Percentiles rank a stretch among this genome's conserved stretches.
Evolutionary conservation across 2,888 invertebrate species (phyloP).

Genomic region (Archips xylosteana): DNA sequence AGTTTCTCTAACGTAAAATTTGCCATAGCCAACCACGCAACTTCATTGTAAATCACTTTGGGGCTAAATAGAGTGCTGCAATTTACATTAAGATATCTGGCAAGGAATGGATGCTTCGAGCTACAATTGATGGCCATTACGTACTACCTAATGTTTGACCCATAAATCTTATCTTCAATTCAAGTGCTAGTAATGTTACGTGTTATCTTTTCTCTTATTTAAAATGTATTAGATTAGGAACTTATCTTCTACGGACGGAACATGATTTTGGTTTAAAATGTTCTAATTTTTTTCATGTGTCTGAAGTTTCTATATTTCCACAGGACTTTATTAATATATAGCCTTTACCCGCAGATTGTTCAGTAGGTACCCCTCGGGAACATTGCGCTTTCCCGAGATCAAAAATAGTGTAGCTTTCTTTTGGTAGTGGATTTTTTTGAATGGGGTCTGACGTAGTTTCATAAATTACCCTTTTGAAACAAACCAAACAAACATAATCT

Average conservation of each 20-base stretch:
- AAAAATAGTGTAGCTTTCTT: too few relatives aligned
- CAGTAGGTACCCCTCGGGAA: too few relatives aligned
- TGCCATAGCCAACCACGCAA: neutral
- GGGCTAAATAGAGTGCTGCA: slow-evolving; percentile 13
- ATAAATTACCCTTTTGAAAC: too few relatives aligned
- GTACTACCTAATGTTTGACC: slow-evolving; percentile 1
- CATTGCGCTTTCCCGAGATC: too few relatives aligned
- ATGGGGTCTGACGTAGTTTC: too few relatives aligned
- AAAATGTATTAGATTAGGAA: too few relatives aligned
- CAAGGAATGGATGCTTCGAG: neutral
- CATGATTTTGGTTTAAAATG: too few relatives aligned
- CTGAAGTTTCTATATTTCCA: neutral
- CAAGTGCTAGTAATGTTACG: neutral
- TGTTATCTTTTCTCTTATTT: neutral
- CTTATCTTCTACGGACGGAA: neutral
- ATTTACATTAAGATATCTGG: slow-evolving; percentile 11
- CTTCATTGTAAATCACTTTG: slow-evolving; percentile 2
- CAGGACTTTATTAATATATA: too few relatives aligned
- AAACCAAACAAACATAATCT: too few relatives aligned
- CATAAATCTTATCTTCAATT: slow-evolving; percentile 12
- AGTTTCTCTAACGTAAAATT: neutral
- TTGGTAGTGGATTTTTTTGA: too few relatives aligned
- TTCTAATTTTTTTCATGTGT: too few relatives aligned
- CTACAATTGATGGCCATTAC: slow-evolving; percentile 14
- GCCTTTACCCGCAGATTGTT: too few relatives aligned